Base-by-base conservation (phyloP, 2,888 invertebrate genomes). In the Miltochrista miniata region DNA sequence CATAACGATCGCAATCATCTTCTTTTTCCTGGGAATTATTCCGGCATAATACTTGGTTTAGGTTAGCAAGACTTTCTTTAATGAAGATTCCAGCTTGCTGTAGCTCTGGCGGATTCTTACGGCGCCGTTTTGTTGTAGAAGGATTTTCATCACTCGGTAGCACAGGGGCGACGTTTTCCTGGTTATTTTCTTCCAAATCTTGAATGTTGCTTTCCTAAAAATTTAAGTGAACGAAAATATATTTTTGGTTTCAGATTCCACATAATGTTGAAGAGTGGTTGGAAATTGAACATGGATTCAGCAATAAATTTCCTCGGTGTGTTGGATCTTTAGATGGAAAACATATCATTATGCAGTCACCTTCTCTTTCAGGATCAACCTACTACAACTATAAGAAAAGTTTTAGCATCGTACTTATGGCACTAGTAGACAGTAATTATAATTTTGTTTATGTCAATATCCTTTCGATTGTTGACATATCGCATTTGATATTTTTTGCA, bases 351-450 rank as follows among this genome's bases (percentile, higher is more conserved):
- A 39, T 39, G n/a, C 7, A 24, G n/a, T n/a, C n/a, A 11, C 39
- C 33, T 3, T 11, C 31, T 11, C 14, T 33, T 14, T 13, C 30
- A 3, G 33, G 31, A 42, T 30, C 13, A 14, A 14, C 39, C 18
- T 46, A 62, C 51, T 68, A 52, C 40, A 66, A 68, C 40, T 72
- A 70, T 52, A 72, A 70, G 47, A 57, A 59, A 18, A 33, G 30
- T 38, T 46, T 46, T 12, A 46, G 46, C 24, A 62, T 69, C 51
- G 63, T 66, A 33, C 54, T 74, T 1, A 48, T 72, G 38, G 72
- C 70, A 40, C n/a, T 34, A 34, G 34, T 34, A 5, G 34, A 34
- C 7, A 34, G 34, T 12, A 12, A 34, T 12, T 34, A 34, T 12
- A 12, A 12, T 12, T 70, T 71, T 60, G 60, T 63, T 13, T 65